Conservation (phyloP, 2,888 invertebrate species). For the Apodemia duryi region DNA sequence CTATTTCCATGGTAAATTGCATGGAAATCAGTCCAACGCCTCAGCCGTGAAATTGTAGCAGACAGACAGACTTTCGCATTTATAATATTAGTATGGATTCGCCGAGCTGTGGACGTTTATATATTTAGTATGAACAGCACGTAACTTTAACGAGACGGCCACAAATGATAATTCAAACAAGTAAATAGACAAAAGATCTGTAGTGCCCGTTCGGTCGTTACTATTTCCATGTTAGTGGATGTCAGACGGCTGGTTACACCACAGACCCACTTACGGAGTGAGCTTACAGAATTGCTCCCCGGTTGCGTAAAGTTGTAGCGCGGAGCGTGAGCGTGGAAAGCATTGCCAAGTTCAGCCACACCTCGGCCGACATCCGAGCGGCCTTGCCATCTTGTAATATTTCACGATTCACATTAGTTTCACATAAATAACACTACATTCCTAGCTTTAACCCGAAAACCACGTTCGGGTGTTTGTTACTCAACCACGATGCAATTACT, state of each 20-base stretch:
- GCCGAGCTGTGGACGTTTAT: no score
- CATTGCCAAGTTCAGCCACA: constrained; percentile 13
- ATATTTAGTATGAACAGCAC: no score
- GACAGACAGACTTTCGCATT: no score
- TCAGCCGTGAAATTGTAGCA: no score
- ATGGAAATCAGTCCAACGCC: no score
- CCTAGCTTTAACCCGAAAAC: not conserved
- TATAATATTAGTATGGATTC: no score
- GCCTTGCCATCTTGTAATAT: not conserved
- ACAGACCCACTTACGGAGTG: not conserved
- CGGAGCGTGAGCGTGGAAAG: not conserved
- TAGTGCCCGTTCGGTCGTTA: not conserved
- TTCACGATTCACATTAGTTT: no score
- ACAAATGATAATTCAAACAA: not conserved
- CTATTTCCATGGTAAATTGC: no score
- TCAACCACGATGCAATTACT: not conserved
- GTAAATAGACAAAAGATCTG: not conserved
- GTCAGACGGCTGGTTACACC: not conserved
- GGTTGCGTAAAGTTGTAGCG: not conserved
- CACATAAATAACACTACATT: no score
- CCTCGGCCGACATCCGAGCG: not conserved
- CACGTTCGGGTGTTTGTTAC: not conserved
- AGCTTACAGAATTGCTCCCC: not conserved
- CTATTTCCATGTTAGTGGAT: not conserved
- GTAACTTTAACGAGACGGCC: not conserved